These are phyloP conservation scores for Helicoverpa zea DNA, from an alignment of 1,140 invertebrate species.

Conservation along the genomic window DNA sequence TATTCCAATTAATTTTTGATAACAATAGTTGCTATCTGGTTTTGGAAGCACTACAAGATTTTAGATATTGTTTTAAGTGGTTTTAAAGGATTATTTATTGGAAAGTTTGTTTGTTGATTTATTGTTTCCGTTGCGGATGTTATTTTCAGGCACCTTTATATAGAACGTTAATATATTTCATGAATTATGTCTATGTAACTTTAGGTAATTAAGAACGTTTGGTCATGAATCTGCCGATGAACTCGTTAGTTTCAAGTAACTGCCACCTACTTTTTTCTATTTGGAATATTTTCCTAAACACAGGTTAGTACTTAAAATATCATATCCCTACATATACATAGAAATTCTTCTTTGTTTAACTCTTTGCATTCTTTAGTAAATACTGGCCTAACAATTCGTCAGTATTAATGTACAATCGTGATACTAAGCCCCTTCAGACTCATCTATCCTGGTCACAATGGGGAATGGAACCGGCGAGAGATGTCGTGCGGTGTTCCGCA, in stretches of 20 bases:
- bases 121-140: too few species aligned
- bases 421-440: neutral
- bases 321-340: too few species aligned
- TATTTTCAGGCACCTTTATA: too few species aligned
- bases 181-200: too few species aligned
- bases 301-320: too few species aligned
- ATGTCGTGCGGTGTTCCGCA: too few species aligned
- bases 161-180: too few species aligned
- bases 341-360: neutral
- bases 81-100: constrained; percentile 10
- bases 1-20: constrained; percentile 39
- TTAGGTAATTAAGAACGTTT: too few species aligned
- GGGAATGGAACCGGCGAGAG: too few species aligned
- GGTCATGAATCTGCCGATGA: neutral
- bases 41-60: constrained; percentile 14
- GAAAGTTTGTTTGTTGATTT: neutral
- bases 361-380: neutral
- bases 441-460: too few species aligned
- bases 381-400: neutral
- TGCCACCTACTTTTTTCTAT: too few species aligned
- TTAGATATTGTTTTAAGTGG: constrained; percentile 22
- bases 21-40: constrained; percentile 16
- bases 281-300: too few species aligned
- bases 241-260: neutral
- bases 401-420: neutral